These are phyloP conservation scores for Beaufortia kweichowensis DNA, from an alignment of 2,113 vertebrate species.

Conservation along the genomic window DNA sequence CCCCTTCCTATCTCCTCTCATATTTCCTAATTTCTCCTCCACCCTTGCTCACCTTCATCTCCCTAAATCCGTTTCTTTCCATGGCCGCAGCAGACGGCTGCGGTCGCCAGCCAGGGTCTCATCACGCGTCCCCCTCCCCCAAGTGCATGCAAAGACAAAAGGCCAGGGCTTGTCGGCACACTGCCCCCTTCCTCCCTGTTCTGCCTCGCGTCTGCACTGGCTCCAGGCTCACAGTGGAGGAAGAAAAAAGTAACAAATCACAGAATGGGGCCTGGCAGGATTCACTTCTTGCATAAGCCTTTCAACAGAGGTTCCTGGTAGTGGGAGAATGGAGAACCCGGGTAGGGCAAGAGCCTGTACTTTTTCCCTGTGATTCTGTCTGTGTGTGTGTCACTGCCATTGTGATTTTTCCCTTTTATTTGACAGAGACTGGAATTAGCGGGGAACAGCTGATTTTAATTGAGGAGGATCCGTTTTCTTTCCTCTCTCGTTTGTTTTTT, in stretches of 20 bases:
- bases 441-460: slow-evolving; percentile 54
- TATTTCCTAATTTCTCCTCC: slow-evolving; percentile 43
- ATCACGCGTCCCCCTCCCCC: slow-evolving; percentile 64
- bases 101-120: slow-evolving; percentile 67
- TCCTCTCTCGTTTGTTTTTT: slow-evolving; percentile 16
- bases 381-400: slow-evolving; percentile 40
- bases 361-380: slow-evolving; percentile 41
- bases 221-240: slow-evolving; percentile 52
- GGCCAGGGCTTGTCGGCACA: slow-evolving; percentile 74
- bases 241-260: slow-evolving; percentile 28
- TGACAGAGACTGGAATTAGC: slow-evolving; percentile 44
- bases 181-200: slow-evolving; percentile 67
- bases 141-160: slow-evolving; percentile 70
- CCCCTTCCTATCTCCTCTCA: slow-evolving; percentile 44
- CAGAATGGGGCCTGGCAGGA: slow-evolving; percentile 58
- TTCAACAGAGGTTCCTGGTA: slow-evolving; percentile 45
- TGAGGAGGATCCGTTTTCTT: slow-evolving; percentile 47
- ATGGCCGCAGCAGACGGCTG: slow-evolving; percentile 65
- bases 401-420: slow-evolving; percentile 48
- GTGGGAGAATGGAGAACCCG: slow-evolving; percentile 35
- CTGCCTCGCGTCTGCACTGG: slow-evolving; percentile 58
- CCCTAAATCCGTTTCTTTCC: slow-evolving; percentile 44
- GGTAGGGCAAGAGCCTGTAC: slow-evolving; percentile 66
- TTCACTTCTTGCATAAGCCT: slow-evolving; percentile 34
- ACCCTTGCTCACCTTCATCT: slow-evolving; percentile 43